These are phyloP conservation scores for Phyllotreta striolata DNA, from an alignment of 2,888 invertebrate genomes.

Conservation along the genomic window DNA sequence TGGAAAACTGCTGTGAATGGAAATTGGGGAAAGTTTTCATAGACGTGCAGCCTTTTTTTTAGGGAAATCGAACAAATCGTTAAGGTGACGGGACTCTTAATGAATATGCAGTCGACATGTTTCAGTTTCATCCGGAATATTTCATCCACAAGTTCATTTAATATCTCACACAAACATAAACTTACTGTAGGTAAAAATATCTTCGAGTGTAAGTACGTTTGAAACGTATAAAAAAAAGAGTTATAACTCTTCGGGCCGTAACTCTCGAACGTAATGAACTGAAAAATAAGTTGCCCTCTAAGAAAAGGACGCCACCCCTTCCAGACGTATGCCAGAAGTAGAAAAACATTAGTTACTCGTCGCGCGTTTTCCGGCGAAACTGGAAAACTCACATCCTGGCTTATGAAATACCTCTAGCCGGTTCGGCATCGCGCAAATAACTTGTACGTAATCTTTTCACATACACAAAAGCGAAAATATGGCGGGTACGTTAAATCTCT, in stretches of 20 bases:
- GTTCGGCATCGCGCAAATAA: constrained; percentile 27
- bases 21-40: constrained; percentile 29
- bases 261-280: constrained; percentile 29
- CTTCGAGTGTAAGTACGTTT: neutral
- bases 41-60: constrained; percentile 29
- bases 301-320: constrained; percentile 20
- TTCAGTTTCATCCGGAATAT: too few relatives aligned
- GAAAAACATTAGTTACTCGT: constrained; percentile 32
- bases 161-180: neutral
- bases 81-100: constrained; percentile 3
- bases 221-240: neutral
- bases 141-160: neutral
- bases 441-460: constrained; percentile 31
- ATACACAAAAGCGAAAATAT: constrained; percentile 32
- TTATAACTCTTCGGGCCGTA: constrained; percentile 14
- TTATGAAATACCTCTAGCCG: constrained; percentile 36
- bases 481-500: constrained; percentile 28
- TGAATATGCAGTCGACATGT: constrained; percentile 3
- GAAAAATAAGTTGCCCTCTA: constrained; percentile 24
- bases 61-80: constrained; percentile 7
- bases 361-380: constrained; percentile 26
- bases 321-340: constrained; percentile 21
- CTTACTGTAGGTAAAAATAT: too few relatives aligned
- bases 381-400: constrained; percentile 36
- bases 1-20: constrained; percentile 34